Conservation (phyloP, 2,888 invertebrate genomes). For the Malthinus flaveolus region DNA sequence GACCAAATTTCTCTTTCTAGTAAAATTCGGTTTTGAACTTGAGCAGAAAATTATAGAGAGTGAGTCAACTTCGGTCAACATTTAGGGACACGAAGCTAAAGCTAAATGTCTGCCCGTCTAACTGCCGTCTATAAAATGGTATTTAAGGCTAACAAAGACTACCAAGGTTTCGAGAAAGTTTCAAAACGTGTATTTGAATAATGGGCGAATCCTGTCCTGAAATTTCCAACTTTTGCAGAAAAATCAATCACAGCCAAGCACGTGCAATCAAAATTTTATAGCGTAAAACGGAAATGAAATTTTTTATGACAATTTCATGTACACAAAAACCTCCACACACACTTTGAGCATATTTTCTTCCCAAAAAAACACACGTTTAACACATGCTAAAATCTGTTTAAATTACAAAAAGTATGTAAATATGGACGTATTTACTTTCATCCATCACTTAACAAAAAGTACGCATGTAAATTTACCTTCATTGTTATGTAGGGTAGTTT, state of each 20-base stretch:
- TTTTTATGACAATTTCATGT: conserved; percentile 33
- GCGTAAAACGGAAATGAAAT: conserved; percentile 34
- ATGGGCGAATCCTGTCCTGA: too few species aligned
- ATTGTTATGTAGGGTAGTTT: background rate
- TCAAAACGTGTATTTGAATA: too few species aligned
- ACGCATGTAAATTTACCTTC: conserved; percentile 1
- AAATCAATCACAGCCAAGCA: background rate
- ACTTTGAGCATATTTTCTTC: conserved; percentile 3
- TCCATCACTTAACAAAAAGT: conserved; percentile 1
- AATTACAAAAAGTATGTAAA: conserved; percentile 15
- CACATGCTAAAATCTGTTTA: conserved; percentile 32
- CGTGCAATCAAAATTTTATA: background rate
- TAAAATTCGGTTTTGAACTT: too few species aligned
- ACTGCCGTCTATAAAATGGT: too few species aligned
- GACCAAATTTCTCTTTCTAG: too few species aligned
- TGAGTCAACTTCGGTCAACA: too few species aligned
- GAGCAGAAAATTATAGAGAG: too few species aligned
- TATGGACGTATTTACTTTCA: background rate
- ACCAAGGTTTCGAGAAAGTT: too few species aligned
- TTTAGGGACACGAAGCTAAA: too few species aligned
- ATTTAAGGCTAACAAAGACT: too few species aligned
- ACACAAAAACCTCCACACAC: conserved; percentile 27
- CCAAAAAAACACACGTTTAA: conserved; percentile 28
- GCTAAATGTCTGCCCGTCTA: too few species aligned
- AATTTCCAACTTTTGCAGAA: too few species aligned